Conservation (phyloP, 2,797 vertebrate species). For the Triplophysa yarkandensis region DNA sequence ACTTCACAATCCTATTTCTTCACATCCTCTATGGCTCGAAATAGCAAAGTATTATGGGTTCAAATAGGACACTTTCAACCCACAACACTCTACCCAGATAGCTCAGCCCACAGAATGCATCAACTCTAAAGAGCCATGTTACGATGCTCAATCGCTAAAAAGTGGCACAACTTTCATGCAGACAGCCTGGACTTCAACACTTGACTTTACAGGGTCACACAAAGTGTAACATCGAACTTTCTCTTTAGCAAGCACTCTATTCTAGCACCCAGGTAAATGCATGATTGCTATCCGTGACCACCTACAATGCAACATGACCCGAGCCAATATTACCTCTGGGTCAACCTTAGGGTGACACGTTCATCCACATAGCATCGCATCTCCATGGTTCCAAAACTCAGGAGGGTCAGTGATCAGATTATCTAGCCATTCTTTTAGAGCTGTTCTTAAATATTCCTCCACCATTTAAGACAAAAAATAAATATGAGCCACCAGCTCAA, state of each 20-base stretch:
- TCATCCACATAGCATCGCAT: slow-evolving; percentile 56
- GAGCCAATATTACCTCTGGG: slow-evolving; percentile 20
- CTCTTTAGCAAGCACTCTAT: slow-evolving; percentile 50
- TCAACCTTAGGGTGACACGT: slow-evolving; percentile 52
- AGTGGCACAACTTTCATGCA: slow-evolving; percentile 12
- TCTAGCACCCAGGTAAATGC: slow-evolving; percentile 54
- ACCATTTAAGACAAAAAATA: slow-evolving; percentile 81
- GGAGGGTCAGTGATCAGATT: slow-evolving; percentile 70
- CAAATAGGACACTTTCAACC: slow-evolving; percentile 68
- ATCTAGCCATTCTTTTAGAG: slow-evolving; percentile 63
- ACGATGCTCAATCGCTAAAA: slow-evolving; percentile 56
- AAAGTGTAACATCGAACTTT: slow-evolving; percentile 60
- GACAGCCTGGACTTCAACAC: neutral
- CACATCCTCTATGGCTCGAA: slow-evolving; percentile 5
- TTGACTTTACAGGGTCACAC: neutral
- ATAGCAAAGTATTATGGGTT: slow-evolving; percentile 63
- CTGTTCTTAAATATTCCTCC: slow-evolving; percentile 70
- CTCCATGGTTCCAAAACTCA: slow-evolving; percentile 58
- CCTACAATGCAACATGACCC: slow-evolving; percentile 29
- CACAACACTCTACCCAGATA: slow-evolving; percentile 49
- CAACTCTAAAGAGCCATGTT: neutral
- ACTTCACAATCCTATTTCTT: slow-evolving; percentile 7
- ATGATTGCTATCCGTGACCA: slow-evolving; percentile 63
- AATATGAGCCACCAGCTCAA: slow-evolving; percentile 74
- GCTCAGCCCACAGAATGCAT: slow-evolving; percentile 57